Evolutionary conservation across 2,888 invertebrate species (phyloP).

Genomic region (Nymphalis c-album): DNA sequence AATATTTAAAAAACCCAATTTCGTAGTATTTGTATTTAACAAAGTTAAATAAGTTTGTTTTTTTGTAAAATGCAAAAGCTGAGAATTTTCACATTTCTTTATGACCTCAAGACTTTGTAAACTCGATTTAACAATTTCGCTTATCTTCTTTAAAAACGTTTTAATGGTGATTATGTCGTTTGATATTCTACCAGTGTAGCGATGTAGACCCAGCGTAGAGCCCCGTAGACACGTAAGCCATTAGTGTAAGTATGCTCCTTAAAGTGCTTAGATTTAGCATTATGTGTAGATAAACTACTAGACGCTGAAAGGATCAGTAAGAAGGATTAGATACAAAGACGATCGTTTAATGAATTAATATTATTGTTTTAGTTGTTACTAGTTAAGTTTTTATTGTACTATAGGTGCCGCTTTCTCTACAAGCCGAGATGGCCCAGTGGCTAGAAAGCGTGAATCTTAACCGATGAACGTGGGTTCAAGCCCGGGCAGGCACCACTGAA

Average conservation of each 20-base stretch:
- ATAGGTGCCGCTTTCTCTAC: neutral
- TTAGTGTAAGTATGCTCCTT: slow-evolving; percentile 7
- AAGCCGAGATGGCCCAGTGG: too few relatives aligned
- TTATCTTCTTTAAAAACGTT: neutral
- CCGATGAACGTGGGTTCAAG: too few relatives aligned
- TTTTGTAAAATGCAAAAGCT: too few relatives aligned
- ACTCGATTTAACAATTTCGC: neutral
- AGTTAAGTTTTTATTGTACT: neutral
- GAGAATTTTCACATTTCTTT: too few relatives aligned
- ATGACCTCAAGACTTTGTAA: neutral
- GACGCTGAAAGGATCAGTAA: neutral
- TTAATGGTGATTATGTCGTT: slow-evolving; percentile 4
- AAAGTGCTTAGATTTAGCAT: slow-evolving; percentile 1
- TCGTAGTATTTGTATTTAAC: too few relatives aligned
- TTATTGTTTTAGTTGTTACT: neutral
- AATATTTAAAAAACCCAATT: too few relatives aligned
- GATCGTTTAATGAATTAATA: neutral
- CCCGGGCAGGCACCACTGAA: too few relatives aligned
- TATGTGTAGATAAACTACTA: slow-evolving; percentile 8
- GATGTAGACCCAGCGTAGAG: slow-evolving; percentile 1
- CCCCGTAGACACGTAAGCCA: slow-evolving; percentile 6
- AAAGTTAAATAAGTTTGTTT: too few relatives aligned
- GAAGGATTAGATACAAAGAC: neutral
- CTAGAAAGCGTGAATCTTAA: too few relatives aligned
- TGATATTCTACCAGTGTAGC: slow-evolving; percentile 3